phyloP scores from a whole-genome alignment of 2,797 vertebrate species.

The Molossus alvarezi region DNA sequence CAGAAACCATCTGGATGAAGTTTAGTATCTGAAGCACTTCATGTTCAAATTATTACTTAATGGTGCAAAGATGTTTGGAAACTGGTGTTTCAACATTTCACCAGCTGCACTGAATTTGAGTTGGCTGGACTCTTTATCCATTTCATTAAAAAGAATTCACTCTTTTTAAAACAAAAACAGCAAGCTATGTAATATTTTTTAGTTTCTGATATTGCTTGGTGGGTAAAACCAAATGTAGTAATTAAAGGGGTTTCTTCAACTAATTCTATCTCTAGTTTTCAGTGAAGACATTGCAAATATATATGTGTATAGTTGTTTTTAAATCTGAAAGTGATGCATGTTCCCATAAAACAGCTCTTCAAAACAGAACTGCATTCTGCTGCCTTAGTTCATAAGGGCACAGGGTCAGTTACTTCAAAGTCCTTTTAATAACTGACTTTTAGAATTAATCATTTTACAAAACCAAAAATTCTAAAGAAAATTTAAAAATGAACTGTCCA shows the following conservation, averaged over 20 bases:
- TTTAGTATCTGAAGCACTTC: constrained; percentile 79
- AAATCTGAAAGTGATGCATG: constrained; percentile 76
- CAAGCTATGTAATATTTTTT: constrained; percentile 69
- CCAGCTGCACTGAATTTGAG: constrained; percentile 49
- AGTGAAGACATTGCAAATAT: constrained; percentile 78
- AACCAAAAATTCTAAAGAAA: constrained; percentile 81
- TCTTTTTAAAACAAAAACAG: constrained; percentile 73
- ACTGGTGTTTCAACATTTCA: constrained; percentile 55
- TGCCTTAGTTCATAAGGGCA: constrained; percentile 77
- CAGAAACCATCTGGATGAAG: constrained; percentile 72
- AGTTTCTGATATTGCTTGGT: constrained; percentile 60
- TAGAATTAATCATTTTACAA: constrained; percentile 88
- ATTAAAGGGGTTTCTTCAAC: constrained; percentile 73
- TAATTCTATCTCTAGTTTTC: constrained; percentile 77
- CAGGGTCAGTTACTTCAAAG: constrained; percentile 76
- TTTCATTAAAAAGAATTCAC: constrained; percentile 53
- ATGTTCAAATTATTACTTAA: constrained; percentile 75
- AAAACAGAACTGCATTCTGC: constrained; percentile 83
- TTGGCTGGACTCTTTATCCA: constrained; percentile 69
- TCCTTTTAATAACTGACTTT: constrained; percentile 89
- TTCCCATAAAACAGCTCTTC: constrained; percentile 85
- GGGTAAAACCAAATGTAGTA: constrained; percentile 81
- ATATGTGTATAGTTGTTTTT: constrained; percentile 56
- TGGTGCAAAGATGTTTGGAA: constrained; percentile 65
- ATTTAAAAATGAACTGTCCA: constrained; percentile 77